Evolutionary conservation across 2,113 vertebrate species (phyloP), one percentile per base, ranked within the genome.

Genomic region (Myotis brandtii): DNA sequence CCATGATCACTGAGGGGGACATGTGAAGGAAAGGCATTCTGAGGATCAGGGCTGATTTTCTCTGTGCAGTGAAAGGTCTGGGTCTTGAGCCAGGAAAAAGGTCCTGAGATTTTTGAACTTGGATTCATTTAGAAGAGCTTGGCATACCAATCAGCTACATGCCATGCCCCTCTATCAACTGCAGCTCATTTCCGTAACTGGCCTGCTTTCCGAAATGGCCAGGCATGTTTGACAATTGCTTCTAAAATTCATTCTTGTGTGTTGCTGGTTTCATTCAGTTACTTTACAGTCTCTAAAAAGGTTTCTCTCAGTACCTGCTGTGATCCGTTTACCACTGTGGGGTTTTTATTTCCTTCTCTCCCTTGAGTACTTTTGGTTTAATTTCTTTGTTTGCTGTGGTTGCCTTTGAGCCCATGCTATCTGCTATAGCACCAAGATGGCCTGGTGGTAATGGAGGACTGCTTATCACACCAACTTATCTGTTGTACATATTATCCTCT

Each of bases 21-120:
- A 62, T 67, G 50, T 72, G 52, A 95, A 54, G 32, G 59, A 79
- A 88, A 40, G 27, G 0, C 32, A 32, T 81, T 84, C 27, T 95
- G 54, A 89, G 54, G 77, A 95, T 59, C n/a, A 48, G 90, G 34
- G 10, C 30, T 88, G 25, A 94, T 72, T 93, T 52, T 6, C 30
- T 91, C 5, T 69, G 11, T 64, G 25, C 11, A 30, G 4, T 37
- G n/a, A 76, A 85, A 9, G 18, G 64, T 82, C 37, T 95, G 43
- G 30, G 30, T 89, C 7, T 64, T 17, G 5, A 87, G 32, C 25
- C 67, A 83, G 16, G 37, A 6, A 1, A 34, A 94, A 75, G 30
- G 66, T 86, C 76, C 70, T 91, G 32, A 70, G 90, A 64, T 43
- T 86, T 95, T 27, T 95, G 48, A 3, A 84, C 40, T 34, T 85